phyloP scores from a whole-genome alignment of 2,888 invertebrate species.

The Xestia xanthographa region DNA sequence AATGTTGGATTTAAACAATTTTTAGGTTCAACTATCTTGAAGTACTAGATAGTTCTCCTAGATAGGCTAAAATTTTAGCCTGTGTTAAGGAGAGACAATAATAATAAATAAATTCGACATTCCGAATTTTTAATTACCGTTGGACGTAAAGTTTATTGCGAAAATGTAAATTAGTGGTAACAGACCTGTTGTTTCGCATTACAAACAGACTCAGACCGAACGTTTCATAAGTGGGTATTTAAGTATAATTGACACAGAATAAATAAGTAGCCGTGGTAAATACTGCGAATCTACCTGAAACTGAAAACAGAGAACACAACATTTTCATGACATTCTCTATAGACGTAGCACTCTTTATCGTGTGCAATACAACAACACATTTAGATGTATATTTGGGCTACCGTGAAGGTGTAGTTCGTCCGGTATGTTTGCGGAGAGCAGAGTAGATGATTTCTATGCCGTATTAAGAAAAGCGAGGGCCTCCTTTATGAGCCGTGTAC shows the following conservation, averaged over 20 bases:
- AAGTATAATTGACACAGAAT: not conserved
- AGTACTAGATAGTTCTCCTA: no score
- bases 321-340: not conserved
- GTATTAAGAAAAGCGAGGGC: no score
- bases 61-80: no score
- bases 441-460: no score
- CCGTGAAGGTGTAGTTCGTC: no score
- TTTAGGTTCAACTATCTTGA: no score
- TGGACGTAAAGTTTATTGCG: constrained; percentile 4
- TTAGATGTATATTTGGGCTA: no score
- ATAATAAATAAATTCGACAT: not conserved
- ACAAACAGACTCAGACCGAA: not conserved
- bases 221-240: constrained; percentile 1
- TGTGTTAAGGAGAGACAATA: no score
- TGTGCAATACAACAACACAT: no score
- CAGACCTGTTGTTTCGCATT: not conserved
- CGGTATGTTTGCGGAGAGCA: no score
- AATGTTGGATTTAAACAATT: no score
- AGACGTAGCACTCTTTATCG: not conserved
- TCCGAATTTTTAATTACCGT: not conserved
- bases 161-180: constrained; percentile 12
- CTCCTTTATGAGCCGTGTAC: no score
- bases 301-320: not conserved
- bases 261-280: not conserved
- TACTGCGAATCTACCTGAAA: not conserved